Percentiles rank a stretch among this genome's conserved stretches.
phyloP scores from a whole-genome alignment of 2,797 vertebrate species.

The Anas flavirostris region DNA sequence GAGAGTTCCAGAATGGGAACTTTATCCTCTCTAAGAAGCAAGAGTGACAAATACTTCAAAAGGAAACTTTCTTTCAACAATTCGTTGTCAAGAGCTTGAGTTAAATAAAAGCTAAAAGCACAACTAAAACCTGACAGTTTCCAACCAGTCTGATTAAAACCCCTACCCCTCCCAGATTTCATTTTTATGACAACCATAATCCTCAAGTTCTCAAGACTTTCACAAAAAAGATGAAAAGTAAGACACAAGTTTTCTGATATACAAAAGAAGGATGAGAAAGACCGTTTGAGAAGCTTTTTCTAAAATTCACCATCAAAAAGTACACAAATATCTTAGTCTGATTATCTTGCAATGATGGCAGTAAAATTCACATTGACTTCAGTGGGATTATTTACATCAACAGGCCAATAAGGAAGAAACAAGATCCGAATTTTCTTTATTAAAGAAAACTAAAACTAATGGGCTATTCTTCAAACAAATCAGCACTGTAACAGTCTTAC shows the following conservation, averaged over 20 bases:
- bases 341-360: neutral
- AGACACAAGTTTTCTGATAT: neutral
- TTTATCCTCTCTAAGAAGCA: slow-evolving; percentile 26
- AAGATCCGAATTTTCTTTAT: neutral
- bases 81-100: slow-evolving; percentile 27
- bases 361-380: neutral
- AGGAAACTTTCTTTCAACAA: slow-evolving; percentile 36
- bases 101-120: slow-evolving; percentile 57
- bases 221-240: neutral
- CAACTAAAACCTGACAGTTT: slow-evolving; percentile 29
- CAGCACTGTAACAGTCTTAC: neutral
- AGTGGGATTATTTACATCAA: neutral
- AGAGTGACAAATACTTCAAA: slow-evolving; percentile 39
- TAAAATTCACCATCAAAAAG: slow-evolving; percentile 6
- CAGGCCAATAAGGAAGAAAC: neutral
- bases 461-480: neutral
- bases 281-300: slow-evolving; percentile 36
- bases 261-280: slow-evolving; percentile 27
- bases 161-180: slow-evolving; percentile 18
- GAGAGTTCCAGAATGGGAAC: neutral
- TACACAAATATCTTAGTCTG: neutral
- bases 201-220: slow-evolving; percentile 28
- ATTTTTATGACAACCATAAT: slow-evolving; percentile 62
- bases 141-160: slow-evolving; percentile 40
- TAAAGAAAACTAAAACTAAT: neutral